Evolutionary conservation across 1,140 invertebrate genomes (phyloP).

Genomic region (Notospermus geniculatus): DNA sequence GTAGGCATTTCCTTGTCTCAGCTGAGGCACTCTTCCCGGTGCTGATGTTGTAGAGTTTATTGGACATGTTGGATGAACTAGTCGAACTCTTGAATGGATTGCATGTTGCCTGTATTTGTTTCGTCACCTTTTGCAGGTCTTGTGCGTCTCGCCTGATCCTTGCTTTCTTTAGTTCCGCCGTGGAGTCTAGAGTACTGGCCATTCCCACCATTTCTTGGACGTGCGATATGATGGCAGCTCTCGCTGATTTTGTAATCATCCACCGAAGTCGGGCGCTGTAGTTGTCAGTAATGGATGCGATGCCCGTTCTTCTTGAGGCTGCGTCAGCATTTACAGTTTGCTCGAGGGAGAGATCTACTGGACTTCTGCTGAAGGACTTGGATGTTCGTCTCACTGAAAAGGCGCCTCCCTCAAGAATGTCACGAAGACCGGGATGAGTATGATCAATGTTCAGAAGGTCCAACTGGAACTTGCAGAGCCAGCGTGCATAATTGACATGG

Average conservation of each 20-base stretch:
- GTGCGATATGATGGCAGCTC: neutral
- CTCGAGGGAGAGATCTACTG: slow-evolving; percentile 28
- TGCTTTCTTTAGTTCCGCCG: neutral
- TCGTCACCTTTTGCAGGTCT: neutral
- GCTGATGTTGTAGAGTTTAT: neutral
- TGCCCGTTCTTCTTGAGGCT: slow-evolving; percentile 24
- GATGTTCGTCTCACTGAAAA: slow-evolving; percentile 21
- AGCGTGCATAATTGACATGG: slow-evolving; percentile 19
- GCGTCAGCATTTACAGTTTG: slow-evolving; percentile 29
- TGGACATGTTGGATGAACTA: too few relatives aligned
- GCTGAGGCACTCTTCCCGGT: slow-evolving; percentile 3
- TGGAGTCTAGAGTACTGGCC: neutral
- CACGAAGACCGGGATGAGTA: slow-evolving; percentile 16
- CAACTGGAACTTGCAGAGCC: slow-evolving; percentile 15
- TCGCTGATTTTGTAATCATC: slow-evolving; percentile 21
- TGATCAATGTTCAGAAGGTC: slow-evolving; percentile 20
- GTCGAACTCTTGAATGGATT: neutral
- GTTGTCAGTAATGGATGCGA: slow-evolving; percentile 8
- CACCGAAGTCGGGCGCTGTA: slow-evolving; percentile 14
- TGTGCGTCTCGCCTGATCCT: neutral
- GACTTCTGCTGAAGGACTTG: slow-evolving; percentile 17
- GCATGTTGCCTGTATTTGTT: neutral
- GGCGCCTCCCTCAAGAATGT: slow-evolving; percentile 15
- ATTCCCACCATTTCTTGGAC: slow-evolving; percentile 2
- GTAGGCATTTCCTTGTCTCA: neutral